Conservation (phyloP, 2,113 vertebrate species). For the Menidia beryllina region DNA sequence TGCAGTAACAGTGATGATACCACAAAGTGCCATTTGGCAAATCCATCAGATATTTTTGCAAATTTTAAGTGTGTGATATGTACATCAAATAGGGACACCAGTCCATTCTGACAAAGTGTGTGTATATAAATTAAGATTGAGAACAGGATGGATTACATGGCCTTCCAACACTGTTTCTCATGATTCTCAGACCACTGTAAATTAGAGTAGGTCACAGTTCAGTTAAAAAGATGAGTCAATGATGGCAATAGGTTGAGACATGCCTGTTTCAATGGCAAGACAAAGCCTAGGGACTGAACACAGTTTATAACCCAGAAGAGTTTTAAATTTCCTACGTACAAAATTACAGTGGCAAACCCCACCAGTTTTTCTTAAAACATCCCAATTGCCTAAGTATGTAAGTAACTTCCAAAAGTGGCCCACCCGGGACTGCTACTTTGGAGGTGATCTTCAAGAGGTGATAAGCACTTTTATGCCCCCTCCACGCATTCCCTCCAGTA, state of each 20-base stretch:
- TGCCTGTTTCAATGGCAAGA: too few species aligned
- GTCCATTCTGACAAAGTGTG: too few species aligned
- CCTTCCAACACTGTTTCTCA: constrained; percentile 8
- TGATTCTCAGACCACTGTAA: neutral
- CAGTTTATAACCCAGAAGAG: neutral
- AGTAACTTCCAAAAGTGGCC: constrained; percentile 52
- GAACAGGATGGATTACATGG: neutral
- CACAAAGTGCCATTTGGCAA: too few species aligned
- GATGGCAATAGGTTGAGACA: neutral
- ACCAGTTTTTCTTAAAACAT: too few species aligned
- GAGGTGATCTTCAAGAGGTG: constrained; percentile 29
- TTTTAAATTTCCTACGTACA: neutral
- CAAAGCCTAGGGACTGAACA: neutral
- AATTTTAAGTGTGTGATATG: too few species aligned
- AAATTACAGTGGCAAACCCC: too few species aligned
- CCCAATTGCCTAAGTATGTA: constrained; percentile 54
- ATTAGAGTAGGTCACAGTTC: neutral
- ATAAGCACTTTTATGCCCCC: constrained; percentile 42
- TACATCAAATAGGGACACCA: too few species aligned
- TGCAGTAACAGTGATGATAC: too few species aligned
- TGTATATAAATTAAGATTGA: neutral
- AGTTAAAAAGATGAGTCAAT: neutral
- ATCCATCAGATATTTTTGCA: too few species aligned
- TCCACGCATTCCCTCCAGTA: constrained; percentile 54
- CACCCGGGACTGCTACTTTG: constrained; percentile 31